Evolutionary conservation across 2,797 vertebrate species (phyloP).

Genomic region (Schizopygopsis pylzovi): DNA sequence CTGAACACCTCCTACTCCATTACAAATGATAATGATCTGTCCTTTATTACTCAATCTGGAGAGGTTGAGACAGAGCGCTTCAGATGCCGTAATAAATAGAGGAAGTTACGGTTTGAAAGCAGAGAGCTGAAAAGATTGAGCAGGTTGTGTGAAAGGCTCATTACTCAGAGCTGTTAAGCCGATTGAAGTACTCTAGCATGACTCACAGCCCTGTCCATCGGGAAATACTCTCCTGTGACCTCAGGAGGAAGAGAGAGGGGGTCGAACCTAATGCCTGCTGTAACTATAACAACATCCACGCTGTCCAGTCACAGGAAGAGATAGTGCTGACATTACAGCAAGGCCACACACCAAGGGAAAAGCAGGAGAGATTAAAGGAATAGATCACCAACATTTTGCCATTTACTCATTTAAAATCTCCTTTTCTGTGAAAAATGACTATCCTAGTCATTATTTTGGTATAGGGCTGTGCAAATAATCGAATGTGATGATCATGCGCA

Average conservation of each 20-base stretch:
- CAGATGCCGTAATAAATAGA: conserved; percentile 24
- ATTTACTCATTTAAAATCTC: neutral
- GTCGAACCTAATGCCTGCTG: conserved; percentile 4
- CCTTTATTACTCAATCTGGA: conserved; percentile 2
- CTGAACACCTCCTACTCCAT: neutral
- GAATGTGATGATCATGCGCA: no score
- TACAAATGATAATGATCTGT: neutral
- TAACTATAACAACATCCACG: conserved; percentile 33
- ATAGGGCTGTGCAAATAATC: no score
- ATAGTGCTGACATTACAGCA: conserved; percentile 40
- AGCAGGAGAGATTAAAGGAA: conserved; percentile 3
- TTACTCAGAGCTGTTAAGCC: conserved; percentile 56
- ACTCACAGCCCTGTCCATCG: conserved; percentile 49
- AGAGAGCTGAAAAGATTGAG: neutral
- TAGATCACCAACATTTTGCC: neutral
- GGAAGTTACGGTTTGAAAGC: conserved; percentile 21
- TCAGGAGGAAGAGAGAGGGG: conserved; percentile 25
- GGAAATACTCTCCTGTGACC: conserved; percentile 45
- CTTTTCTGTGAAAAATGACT: neutral
- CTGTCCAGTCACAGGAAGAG: conserved; percentile 35
- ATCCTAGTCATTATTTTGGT: neutral
- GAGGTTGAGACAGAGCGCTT: neutral
- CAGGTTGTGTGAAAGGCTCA: conserved; percentile 9
- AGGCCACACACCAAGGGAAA: neutral
- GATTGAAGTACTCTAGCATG: conserved; percentile 51